A percentile compares a stretch with the other conserved stretches of the same genome.
Conservation (phyloP, 2,113 vertebrate species). For the Otocyon megalotis region DNA sequence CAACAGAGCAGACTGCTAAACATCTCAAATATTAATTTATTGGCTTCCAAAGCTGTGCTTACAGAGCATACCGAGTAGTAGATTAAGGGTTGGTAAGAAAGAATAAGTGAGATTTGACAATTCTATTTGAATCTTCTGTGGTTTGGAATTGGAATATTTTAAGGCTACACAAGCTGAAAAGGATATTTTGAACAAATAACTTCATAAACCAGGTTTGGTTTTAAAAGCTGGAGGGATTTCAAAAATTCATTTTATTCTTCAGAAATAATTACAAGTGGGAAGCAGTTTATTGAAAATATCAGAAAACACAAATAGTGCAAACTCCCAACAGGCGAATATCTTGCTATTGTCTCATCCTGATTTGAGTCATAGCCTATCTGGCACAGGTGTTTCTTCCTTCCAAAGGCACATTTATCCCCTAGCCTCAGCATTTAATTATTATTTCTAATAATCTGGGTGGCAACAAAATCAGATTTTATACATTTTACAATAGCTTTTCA, state of each 20-base stretch:
- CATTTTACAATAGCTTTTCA: constrained; percentile 46
- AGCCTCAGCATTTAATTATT: constrained; percentile 40
- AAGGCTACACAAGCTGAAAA: constrained; percentile 63
- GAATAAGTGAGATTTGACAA: constrained; percentile 67
- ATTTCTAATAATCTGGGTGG: constrained; percentile 59
- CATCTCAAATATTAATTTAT: constrained; percentile 85
- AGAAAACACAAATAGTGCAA: constrained; percentile 66
- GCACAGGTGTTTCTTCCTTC: constrained; percentile 44
- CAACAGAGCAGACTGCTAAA: constrained; percentile 77
- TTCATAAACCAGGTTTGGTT: constrained; percentile 76
- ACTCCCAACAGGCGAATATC: neutral
- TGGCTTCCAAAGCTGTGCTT: constrained; percentile 77
- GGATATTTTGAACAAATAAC: constrained; percentile 76
- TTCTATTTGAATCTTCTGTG: constrained; percentile 73
- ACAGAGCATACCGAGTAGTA: constrained; percentile 74
- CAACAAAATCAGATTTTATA: constrained; percentile 35
- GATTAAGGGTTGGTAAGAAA: constrained; percentile 69
- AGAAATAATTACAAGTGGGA: constrained; percentile 70
- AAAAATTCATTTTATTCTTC: constrained; percentile 72
- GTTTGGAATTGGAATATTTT: constrained; percentile 73
- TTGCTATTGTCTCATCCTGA: constrained; percentile 41
- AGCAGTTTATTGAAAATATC: constrained; percentile 74
- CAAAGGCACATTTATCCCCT: constrained; percentile 15
- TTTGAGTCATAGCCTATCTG: neutral
- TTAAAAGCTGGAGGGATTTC: constrained; percentile 72